Evolutionary conservation across 2,888 invertebrate genomes (phyloP).

Genomic region (Catocala nupta): DNA sequence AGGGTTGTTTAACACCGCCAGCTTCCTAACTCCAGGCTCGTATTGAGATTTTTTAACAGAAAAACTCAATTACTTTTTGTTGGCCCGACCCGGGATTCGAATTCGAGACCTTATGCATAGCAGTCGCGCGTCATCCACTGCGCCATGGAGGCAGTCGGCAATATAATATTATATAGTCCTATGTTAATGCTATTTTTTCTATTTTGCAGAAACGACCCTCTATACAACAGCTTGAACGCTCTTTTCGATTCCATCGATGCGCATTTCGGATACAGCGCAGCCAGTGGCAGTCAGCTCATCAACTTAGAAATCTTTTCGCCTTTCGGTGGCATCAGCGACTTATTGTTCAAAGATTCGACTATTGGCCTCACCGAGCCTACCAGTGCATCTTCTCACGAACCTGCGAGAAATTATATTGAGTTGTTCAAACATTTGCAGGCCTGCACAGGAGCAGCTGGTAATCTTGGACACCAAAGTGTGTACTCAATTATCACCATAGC

Average conservation of each 20-base stretch:
- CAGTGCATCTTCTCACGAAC: constrained; percentile 61
- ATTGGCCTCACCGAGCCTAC: constrained; percentile 84
- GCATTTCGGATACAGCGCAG: constrained; percentile 83
- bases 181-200: neutral
- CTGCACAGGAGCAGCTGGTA: constrained; percentile 67
- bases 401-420: constrained; percentile 86
- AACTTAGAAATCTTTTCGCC: constrained; percentile 87
- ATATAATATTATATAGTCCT: too few relatives aligned
- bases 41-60: too few relatives aligned
- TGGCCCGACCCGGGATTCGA: too few relatives aligned
- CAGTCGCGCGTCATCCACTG: neutral
- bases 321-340: constrained; percentile 83
- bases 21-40: too few relatives aligned
- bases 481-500: constrained; percentile 65
- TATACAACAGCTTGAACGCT: constrained; percentile 66
- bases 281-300: constrained; percentile 66
- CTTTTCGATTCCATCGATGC: constrained; percentile 81
- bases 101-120: too few relatives aligned
- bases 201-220: constrained; percentile 68
- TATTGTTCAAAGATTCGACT: constrained; percentile 89
- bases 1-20: too few relatives aligned
- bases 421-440: constrained; percentile 81
- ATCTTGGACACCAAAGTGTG: constrained; percentile 56
- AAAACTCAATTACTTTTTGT: too few relatives aligned
- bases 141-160: too few relatives aligned